A percentile compares a stretch with the other conserved stretches of the same genome.
Evolutionary conservation across 1,140 invertebrate species (phyloP).

Genomic region (Zophobas morio): DNA sequence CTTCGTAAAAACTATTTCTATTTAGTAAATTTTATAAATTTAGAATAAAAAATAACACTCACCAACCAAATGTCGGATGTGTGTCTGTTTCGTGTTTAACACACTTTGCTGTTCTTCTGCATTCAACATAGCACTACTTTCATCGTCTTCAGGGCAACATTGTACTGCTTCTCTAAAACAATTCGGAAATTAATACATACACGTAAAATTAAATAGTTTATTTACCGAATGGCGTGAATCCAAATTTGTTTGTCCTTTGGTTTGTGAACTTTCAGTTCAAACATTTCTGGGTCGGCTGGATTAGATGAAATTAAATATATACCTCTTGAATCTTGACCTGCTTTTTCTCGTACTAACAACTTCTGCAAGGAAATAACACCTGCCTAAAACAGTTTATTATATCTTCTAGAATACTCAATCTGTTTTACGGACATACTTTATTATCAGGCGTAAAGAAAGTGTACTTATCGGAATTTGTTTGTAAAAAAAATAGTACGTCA

Average conservation of each 20-base stretch:
- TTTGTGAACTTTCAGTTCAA: constrained; percentile 91
- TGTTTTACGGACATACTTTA: constrained; percentile 71
- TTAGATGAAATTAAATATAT: constrained; percentile 93
- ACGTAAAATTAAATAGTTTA: neutral
- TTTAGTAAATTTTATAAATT: neutral
- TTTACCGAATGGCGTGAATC: constrained; percentile 86
- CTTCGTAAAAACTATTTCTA: no score
- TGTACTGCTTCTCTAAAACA: constrained; percentile 75
- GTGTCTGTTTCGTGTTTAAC: constrained; percentile 80
- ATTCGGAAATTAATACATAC: constrained; percentile 17
- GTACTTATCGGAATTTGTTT: constrained; percentile 89
- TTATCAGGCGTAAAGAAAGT: constrained; percentile 90
- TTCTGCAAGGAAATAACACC: constrained; percentile 93
- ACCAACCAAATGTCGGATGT: constrained; percentile 82
- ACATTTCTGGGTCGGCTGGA: constrained; percentile 93
- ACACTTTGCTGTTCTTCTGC: constrained; percentile 81
- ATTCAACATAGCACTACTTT: constrained; percentile 72
- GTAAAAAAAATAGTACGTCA: constrained; percentile 92
- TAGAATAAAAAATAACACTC: constrained; percentile 57
- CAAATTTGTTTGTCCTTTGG: constrained; percentile 91
- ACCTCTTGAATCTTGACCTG: constrained; percentile 88
- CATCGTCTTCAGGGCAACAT: constrained; percentile 78
- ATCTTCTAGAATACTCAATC: neutral
- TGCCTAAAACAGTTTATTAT: constrained; percentile 72
- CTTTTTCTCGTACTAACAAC: constrained; percentile 92